These are phyloP conservation scores for Harpagoxenus sublaevis DNA, from an alignment of 2,888 invertebrate species.

Conservation along the genomic window DNA sequence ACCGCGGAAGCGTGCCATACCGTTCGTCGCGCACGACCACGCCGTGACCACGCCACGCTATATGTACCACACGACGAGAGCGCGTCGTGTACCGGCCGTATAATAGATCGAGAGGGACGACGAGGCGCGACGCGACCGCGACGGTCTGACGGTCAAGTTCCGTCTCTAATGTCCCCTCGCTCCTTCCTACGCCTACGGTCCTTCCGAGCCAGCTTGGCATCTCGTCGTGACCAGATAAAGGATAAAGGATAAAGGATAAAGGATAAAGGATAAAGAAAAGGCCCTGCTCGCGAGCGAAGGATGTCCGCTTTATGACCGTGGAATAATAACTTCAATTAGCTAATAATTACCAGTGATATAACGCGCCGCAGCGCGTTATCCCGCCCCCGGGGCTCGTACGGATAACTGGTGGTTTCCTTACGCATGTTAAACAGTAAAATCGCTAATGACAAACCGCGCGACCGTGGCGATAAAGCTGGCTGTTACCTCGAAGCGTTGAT, in stretches of 20 bases:
- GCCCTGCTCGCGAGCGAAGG: not conserved
- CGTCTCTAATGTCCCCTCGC: not conserved
- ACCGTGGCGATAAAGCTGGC: constrained; percentile 48
- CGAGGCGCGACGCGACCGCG: constrained; percentile 46
- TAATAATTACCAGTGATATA: constrained; percentile 66
- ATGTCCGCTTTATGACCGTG: constrained; percentile 47
- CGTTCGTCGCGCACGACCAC: constrained; percentile 66
- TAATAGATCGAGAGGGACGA: constrained; percentile 52
- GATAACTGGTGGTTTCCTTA: constrained; percentile 46
- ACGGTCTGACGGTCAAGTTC: constrained; percentile 34
- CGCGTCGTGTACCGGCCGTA: constrained; percentile 56
- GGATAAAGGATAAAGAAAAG: not conserved
- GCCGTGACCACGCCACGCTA: constrained; percentile 42
- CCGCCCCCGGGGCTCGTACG: not conserved
- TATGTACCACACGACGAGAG: constrained; percentile 60
- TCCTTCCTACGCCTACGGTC: not conserved
- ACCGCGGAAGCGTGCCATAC: constrained; percentile 58
- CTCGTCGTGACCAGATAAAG: constrained; percentile 8
- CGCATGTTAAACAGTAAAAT: constrained; percentile 73
- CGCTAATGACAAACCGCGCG: constrained; percentile 70
- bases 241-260: not conserved
- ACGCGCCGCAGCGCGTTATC: constrained; percentile 30
- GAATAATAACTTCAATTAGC: constrained; percentile 76
- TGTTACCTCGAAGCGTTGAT: constrained; percentile 13
- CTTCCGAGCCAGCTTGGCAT: constrained; percentile 39